Percentiles rank a stretch among this genome's conserved stretches.
These are phyloP conservation scores for Carollia perspicillata DNA, from an alignment of 2,113 vertebrate genomes.

Conservation along the genomic window DNA sequence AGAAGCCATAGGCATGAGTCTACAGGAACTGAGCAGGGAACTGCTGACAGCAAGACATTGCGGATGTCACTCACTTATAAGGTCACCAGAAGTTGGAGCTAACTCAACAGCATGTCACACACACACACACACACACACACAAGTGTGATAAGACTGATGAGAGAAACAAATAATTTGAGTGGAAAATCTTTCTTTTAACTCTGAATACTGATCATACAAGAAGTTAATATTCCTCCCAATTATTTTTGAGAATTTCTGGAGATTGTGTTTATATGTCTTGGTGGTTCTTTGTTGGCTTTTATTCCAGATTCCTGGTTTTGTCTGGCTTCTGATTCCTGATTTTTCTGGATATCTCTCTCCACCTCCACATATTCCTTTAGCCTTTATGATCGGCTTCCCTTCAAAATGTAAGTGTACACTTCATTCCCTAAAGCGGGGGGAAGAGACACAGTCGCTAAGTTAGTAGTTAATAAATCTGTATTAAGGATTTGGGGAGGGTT, in stretches of 20 bases:
- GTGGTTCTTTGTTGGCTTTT: not conserved
- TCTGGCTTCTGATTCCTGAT: not conserved
- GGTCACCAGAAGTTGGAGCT: not conserved
- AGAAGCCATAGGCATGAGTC: not conserved
- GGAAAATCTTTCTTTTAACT: not conserved
- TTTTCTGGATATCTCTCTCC: not conserved
- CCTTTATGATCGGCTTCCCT: not conserved
- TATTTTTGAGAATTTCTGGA: not conserved
- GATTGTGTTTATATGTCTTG: not conserved
- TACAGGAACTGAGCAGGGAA: not conserved
- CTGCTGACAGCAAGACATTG: not conserved
- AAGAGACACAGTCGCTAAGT: not conserved
- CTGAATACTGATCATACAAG: not conserved
- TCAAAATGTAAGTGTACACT: not conserved
- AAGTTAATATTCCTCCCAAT: not conserved
- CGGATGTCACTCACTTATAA: not conserved
- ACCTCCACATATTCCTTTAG: not conserved
- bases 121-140: not conserved
- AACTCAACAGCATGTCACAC: not conserved
- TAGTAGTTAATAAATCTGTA: not conserved
- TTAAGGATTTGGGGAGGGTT: not conserved
- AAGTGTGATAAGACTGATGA: not conserved
- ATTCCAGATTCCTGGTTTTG: not conserved
- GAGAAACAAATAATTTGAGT: not conserved
- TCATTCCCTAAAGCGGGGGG: not conserved